A percentile compares a stretch with the other conserved stretches of the same genome.
Conservation (phyloP, 1,140 invertebrate species). For the Drosophila sp. region DNA sequence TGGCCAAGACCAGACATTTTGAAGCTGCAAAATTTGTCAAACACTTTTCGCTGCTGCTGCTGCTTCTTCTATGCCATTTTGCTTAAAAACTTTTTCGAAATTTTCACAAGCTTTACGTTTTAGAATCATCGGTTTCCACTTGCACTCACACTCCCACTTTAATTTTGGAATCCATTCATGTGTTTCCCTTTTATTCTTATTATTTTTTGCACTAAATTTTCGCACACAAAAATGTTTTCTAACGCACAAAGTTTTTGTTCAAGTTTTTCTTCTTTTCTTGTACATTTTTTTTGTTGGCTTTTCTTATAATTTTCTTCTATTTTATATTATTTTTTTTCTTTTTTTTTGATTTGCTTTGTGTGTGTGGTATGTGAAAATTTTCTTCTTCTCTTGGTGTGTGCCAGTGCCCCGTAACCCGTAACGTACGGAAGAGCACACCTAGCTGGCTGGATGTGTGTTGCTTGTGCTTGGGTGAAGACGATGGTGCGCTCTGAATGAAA, state of each 20-base stretch:
- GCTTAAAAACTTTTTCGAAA: slow-evolving; percentile 4
- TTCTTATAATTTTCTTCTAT: slow-evolving; percentile 28
- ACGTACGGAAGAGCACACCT: slow-evolving; percentile 79
- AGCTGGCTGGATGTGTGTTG: slow-evolving; percentile 60
- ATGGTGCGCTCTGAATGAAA: slow-evolving; percentile 73
- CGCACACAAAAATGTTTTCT: slow-evolving; percentile 31
- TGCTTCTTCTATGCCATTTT: not conserved
- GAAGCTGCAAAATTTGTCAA: slow-evolving; percentile 58
- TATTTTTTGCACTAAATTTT: slow-evolving; percentile 43
- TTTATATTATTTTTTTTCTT: slow-evolving; percentile 40
- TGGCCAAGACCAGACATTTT: slow-evolving; percentile 54
- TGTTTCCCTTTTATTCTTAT: not conserved
- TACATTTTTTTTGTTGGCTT: slow-evolving; percentile 49
- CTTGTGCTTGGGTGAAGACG: slow-evolving; percentile 76
- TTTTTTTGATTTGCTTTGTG: slow-evolving; percentile 10
- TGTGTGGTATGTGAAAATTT: slow-evolving; percentile 56
- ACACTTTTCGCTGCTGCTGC: slow-evolving; percentile 54
- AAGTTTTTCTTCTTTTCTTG: slow-evolving; percentile 59
- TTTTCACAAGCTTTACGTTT: slow-evolving; percentile 27
- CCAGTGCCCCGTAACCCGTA: slow-evolving; percentile 56
- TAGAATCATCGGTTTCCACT: slow-evolving; percentile 23
- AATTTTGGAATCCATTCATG: slow-evolving; percentile 12
- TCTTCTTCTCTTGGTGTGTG: slow-evolving; percentile 51
- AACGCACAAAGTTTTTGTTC: slow-evolving; percentile 46
- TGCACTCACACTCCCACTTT: slow-evolving; percentile 17